Evolutionary conservation across 2,797 vertebrate species (phyloP).

Genomic region (Urosaurus nigricauda): DNA sequence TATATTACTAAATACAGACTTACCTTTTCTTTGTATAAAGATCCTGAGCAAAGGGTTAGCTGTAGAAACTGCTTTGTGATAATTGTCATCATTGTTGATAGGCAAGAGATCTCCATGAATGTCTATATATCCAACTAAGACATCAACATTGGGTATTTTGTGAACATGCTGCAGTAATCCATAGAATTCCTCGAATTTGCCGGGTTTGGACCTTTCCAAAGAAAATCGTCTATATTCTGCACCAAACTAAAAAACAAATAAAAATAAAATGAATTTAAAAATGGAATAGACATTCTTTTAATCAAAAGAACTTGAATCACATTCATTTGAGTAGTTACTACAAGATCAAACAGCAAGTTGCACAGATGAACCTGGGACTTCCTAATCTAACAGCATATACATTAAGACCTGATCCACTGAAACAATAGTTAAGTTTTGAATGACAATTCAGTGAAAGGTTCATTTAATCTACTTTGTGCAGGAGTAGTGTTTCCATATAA

Average conservation of each 20-base stretch:
- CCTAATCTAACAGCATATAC: no score
- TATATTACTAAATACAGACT: conserved; percentile 46
- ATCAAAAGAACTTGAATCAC: not conserved
- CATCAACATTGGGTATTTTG: conserved; percentile 95
- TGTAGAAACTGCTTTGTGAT: conserved; percentile 95
- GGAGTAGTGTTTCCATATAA: no score
- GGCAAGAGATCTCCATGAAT: conserved; percentile 95
- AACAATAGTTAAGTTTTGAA: no score
- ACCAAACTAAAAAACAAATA: conserved; percentile 87
- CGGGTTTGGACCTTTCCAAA: conserved; percentile 94
- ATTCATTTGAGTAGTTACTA: not conserved
- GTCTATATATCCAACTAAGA: conserved; percentile 94
- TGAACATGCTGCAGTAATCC: conserved; percentile 96
- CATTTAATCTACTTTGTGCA: no score
- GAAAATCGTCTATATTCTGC: conserved; percentile 98
- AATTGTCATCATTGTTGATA: conserved; percentile 98
- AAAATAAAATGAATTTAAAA: conserved; percentile 12
- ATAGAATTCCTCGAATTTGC: conserved; percentile 96
- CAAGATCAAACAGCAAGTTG: no score
- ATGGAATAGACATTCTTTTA: not conserved
- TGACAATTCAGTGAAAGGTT: no score
- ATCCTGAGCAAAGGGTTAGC: conserved; percentile 94
- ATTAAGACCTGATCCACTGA: no score
- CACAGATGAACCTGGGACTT: no score
- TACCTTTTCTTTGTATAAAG: conserved; percentile 97